Conservation (phyloP, 2,888 invertebrate genomes). For the Peribatodes rhomboidaria region DNA sequence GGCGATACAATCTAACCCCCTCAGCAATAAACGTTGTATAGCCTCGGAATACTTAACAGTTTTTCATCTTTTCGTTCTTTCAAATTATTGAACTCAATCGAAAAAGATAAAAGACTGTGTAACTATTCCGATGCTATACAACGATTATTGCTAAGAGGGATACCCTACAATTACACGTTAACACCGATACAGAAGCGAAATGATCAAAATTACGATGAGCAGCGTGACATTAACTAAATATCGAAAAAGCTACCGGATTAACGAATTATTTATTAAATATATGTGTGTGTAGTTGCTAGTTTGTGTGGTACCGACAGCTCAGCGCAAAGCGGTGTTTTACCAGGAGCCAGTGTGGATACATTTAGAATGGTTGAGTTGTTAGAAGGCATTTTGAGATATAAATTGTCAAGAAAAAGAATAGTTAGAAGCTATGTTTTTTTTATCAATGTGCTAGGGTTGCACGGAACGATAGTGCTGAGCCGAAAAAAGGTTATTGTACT, state of each 20-base stretch:
- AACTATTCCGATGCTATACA: no score
- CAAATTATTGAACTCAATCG: no score
- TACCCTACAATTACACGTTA: neutral
- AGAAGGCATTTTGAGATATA: constrained; percentile 10
- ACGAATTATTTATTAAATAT: constrained; percentile 3
- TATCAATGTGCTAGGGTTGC: no score
- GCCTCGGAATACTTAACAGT: no score
- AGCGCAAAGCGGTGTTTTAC: constrained; percentile 21
- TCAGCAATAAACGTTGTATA: no score
- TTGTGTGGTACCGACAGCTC: neutral
- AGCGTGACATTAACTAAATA: constrained; percentile 27
- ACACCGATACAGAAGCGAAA: constrained; percentile 22
- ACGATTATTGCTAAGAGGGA: neutral
- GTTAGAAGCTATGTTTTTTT: no score
- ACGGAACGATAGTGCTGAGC: no score
- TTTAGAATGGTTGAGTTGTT: constrained; percentile 22
- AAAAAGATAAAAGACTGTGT: no score
- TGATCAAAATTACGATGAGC: constrained; percentile 25
- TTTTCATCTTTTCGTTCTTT: no score
- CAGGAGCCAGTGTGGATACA: neutral
- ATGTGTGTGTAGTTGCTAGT: neutral
- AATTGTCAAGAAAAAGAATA: no score
- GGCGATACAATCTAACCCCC: neutral
- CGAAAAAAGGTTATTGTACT: no score
- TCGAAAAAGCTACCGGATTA: constrained; percentile 19